Conservation (phyloP, 2,888 invertebrate species). For the Hirtodrosophila alboralis region DNA sequence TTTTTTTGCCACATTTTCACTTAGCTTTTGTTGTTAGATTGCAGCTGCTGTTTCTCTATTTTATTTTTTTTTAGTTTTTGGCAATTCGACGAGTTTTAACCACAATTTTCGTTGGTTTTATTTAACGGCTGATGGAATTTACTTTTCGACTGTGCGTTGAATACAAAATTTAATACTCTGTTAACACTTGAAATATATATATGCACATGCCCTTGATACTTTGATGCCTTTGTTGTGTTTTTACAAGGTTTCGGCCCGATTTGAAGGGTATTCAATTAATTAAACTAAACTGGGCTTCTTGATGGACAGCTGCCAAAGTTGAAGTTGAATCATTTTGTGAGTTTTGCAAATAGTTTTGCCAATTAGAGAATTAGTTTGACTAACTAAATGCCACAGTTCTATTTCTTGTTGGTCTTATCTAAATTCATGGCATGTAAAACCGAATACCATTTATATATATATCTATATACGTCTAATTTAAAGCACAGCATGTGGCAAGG, state of each 20-base stretch:
- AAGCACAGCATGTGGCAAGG: slow-evolving; percentile 40
- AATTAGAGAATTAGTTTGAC: slow-evolving; percentile 1
- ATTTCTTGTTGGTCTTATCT: slow-evolving; percentile 11
- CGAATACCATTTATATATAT: neutral
- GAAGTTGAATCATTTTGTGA: neutral
- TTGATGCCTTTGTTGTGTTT: slow-evolving; percentile 1
- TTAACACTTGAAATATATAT: slow-evolving; percentile 28
- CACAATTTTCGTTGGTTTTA: slow-evolving; percentile 26
- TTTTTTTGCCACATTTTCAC: slow-evolving; percentile 4
- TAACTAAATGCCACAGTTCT: neutral
- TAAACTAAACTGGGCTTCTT: slow-evolving; percentile 7
- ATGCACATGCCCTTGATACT: slow-evolving; percentile 15
- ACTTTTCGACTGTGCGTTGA: neutral
- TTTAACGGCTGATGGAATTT: slow-evolving; percentile 9
- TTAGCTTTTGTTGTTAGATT: slow-evolving; percentile 5
- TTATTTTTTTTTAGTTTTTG: neutral
- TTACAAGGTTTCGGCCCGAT: neutral
- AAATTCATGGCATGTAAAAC: slow-evolving; percentile 25
- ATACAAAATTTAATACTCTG: slow-evolving; percentile 4
- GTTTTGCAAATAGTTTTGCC: slow-evolving; percentile 9
- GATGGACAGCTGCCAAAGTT: slow-evolving; percentile 18
- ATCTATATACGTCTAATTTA: slow-evolving; percentile 36
- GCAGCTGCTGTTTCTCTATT: neutral
- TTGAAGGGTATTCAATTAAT: slow-evolving; percentile 12
- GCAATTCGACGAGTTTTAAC: slow-evolving; percentile 12